These are phyloP conservation scores for Phoxinus phoxinus DNA, from an alignment of 2,113 vertebrate genomes.

Conservation along the genomic window DNA sequence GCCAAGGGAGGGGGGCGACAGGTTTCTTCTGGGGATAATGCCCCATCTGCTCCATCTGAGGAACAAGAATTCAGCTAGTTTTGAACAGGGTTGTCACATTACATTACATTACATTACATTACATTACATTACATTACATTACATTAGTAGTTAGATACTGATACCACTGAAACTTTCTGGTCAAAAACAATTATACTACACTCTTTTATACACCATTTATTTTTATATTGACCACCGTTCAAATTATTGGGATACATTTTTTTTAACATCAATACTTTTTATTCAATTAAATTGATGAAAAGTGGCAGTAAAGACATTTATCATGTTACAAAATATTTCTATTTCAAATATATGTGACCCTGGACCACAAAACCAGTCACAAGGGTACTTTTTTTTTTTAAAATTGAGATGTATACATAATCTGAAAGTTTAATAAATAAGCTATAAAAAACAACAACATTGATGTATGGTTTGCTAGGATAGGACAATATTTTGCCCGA, in stretches of 20 bases:
- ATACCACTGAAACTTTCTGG: background rate
- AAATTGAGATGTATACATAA: no score
- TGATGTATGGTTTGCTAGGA: no score
- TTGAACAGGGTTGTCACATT: no score
- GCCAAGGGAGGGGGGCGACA: slow-evolving; percentile 84
- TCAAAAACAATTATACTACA: background rate
- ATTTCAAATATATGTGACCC: background rate
- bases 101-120: background rate
- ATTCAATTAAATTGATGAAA: background rate
- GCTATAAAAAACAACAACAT: no score
- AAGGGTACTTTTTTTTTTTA: no score
- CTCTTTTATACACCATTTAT: background rate
- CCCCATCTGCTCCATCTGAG: slow-evolving; percentile 84
- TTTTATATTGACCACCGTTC: no score
- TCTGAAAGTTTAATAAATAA: no score
- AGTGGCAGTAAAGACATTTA: background rate
- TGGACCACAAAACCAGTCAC: no score
- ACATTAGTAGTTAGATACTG: background rate
- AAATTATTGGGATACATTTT: background rate
- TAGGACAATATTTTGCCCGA: no score
- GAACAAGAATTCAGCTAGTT: slow-evolving; percentile 50
- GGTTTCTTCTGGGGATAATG: slow-evolving; percentile 86
- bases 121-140: background rate
- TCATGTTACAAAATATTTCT: background rate
- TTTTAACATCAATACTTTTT: no score